Conservation (phyloP, 2,113 vertebrate species). For the Elanoides forficatus region DNA sequence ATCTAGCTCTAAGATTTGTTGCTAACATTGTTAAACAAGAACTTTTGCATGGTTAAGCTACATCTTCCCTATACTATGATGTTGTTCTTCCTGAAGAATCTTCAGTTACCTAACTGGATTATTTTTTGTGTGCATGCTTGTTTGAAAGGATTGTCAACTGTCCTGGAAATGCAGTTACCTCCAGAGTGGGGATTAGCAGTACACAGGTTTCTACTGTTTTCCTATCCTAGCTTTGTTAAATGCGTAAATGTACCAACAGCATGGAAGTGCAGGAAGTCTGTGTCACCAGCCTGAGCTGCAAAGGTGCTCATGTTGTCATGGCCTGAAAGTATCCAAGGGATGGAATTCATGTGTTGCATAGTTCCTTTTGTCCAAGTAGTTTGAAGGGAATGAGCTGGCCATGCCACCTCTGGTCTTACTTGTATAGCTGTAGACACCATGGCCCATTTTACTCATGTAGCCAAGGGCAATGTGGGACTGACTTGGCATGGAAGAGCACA, state of each 20-base stretch:
- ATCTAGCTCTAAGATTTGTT: not conserved
- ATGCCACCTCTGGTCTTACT: not conserved
- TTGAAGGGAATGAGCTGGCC: not conserved
- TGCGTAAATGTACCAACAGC: not conserved
- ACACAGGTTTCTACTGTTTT: not conserved
- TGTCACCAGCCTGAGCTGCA: not conserved
- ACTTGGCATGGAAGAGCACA: not conserved
- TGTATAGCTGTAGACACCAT: not conserved
- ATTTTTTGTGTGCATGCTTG: not conserved
- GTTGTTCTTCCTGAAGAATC: not conserved
- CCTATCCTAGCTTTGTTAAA: not conserved
- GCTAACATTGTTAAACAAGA: not conserved
- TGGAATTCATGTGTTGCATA: not conserved
- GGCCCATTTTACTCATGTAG: not conserved
- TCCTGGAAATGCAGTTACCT: not conserved
- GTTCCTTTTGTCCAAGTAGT: not conserved
- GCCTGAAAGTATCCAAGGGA: not conserved
- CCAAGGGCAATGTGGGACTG: not conserved
- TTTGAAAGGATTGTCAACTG: not conserved
- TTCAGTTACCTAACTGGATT: not conserved
- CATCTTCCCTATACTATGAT: not conserved
- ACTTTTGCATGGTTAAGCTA: not conserved
- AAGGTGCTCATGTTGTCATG: not conserved
- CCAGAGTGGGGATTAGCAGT: not conserved
- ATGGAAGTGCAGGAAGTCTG: not conserved